Evolutionary conservation across 2,888 invertebrate species (phyloP).

Genomic region (Tethea ocularis): DNA sequence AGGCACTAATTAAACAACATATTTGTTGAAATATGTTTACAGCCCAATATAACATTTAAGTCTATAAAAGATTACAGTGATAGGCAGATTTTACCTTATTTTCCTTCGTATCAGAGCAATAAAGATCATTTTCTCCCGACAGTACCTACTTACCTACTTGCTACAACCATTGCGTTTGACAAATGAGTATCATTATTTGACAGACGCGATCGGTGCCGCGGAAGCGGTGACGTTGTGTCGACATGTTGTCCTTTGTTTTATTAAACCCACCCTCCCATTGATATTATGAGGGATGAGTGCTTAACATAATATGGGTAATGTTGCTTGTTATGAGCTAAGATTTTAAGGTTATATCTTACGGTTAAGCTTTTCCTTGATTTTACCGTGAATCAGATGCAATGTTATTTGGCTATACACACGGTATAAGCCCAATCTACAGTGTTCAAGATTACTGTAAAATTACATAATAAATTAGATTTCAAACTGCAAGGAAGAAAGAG

Average conservation of each 20-base stretch:
- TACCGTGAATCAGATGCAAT: too few relatives aligned
- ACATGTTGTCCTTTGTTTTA: slow-evolving; percentile 82
- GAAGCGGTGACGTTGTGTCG: slow-evolving; percentile 51
- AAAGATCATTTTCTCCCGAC: slow-evolving; percentile 5
- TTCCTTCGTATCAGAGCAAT: not conserved
- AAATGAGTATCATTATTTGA: slow-evolving; percentile 82
- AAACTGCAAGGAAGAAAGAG: too few relatives aligned
- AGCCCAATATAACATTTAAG: too few relatives aligned
- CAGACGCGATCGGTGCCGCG: slow-evolving; percentile 68
- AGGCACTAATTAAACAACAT: too few relatives aligned
- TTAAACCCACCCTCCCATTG: slow-evolving; percentile 68
- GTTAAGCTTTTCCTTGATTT: too few relatives aligned
- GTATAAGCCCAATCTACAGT: too few relatives aligned
- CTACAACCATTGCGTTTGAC: slow-evolving; percentile 72
- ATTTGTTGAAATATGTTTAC: too few relatives aligned
- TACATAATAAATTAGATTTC: too few relatives aligned
- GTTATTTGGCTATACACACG: too few relatives aligned
- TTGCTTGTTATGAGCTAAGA: slow-evolving; percentile 48
- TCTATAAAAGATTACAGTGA: not conserved
- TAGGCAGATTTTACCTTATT: not conserved
- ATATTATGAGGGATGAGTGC: slow-evolving; percentile 60
- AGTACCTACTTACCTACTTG: slow-evolving; percentile 22
- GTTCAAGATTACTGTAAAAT: too few relatives aligned
- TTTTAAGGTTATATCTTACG: slow-evolving; percentile 16
- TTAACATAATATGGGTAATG: slow-evolving; percentile 47